Conservation (phyloP, 2,113 vertebrate species). For the Sitta europaea region DNA sequence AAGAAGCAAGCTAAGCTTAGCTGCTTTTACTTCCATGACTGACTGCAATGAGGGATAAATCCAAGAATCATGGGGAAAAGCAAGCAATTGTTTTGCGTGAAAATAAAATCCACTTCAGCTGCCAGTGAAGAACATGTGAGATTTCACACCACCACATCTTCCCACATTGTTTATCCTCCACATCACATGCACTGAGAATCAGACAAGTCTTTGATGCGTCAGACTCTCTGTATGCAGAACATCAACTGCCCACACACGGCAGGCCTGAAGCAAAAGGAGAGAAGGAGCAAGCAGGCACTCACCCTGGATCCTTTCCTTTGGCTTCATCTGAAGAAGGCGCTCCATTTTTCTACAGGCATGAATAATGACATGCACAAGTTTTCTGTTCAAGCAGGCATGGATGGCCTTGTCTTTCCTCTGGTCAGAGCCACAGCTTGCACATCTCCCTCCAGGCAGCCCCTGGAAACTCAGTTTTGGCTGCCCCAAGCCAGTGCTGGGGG, state of each 20-base stretch:
- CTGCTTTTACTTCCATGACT: background rate
- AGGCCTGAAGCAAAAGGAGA: background rate
- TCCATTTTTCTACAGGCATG: background rate
- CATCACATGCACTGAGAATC: background rate
- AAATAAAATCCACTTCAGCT: conserved; percentile 5
- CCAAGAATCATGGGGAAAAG: background rate
- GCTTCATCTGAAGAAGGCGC: background rate
- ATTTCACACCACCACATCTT: conserved; percentile 17
- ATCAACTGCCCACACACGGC: background rate
- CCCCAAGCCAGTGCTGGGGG: background rate
- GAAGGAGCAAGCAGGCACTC: background rate
- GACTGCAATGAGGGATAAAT: background rate
- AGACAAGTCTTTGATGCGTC: background rate
- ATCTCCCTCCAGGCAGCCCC: background rate
- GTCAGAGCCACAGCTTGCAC: background rate
- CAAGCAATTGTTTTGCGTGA: background rate
- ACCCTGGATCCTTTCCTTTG: background rate
- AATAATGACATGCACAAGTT: background rate
- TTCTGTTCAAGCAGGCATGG: background rate
- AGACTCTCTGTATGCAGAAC: background rate
- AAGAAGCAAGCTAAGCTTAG: background rate
- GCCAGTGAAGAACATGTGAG: background rate
- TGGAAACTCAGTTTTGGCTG: background rate
- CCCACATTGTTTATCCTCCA: conserved; percentile 7
- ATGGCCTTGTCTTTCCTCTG: background rate